Percentiles rank a stretch among this genome's conserved stretches.
Conservation (phyloP, 2,113 vertebrate species). For the Mungos mungo region DNA sequence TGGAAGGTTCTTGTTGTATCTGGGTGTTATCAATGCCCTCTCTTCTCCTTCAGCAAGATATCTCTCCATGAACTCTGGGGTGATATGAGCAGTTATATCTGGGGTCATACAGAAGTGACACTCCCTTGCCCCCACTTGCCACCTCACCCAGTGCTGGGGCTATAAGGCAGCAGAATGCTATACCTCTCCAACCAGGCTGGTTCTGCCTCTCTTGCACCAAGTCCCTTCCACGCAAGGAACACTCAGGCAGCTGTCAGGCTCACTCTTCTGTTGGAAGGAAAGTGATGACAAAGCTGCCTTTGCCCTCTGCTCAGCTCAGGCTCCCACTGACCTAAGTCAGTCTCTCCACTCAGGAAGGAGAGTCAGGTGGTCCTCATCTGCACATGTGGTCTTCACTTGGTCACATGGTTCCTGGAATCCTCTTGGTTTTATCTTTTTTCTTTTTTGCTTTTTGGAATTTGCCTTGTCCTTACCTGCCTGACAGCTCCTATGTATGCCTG, state of each 20-base stretch:
- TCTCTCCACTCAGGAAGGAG: neutral
- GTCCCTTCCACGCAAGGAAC: neutral
- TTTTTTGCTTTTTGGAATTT: neutral
- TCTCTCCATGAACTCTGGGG: neutral
- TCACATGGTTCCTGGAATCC: neutral
- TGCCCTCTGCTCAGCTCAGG: neutral
- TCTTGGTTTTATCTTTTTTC: neutral
- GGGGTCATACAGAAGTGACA: neutral
- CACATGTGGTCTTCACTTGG: too few relatives aligned
- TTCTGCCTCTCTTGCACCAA: neutral
- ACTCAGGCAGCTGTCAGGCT: too few relatives aligned
- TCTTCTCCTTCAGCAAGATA: neutral
- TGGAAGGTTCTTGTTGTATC: neutral
- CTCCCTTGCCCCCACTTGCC: fast-evolving
- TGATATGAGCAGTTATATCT: neutral
- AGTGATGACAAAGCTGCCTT: too few relatives aligned
- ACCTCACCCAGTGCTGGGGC: neutral
- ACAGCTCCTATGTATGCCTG: neutral
- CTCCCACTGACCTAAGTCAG: neutral
- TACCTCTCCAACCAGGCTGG: neutral
- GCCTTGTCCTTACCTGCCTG: neutral
- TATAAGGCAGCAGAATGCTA: neutral
- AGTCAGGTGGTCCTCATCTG: neutral
- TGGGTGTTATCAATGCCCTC: neutral
- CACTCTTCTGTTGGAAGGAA: neutral